phyloP scores from a whole-genome alignment of 1,140 invertebrate species.

The Bombus confusus region DNA sequence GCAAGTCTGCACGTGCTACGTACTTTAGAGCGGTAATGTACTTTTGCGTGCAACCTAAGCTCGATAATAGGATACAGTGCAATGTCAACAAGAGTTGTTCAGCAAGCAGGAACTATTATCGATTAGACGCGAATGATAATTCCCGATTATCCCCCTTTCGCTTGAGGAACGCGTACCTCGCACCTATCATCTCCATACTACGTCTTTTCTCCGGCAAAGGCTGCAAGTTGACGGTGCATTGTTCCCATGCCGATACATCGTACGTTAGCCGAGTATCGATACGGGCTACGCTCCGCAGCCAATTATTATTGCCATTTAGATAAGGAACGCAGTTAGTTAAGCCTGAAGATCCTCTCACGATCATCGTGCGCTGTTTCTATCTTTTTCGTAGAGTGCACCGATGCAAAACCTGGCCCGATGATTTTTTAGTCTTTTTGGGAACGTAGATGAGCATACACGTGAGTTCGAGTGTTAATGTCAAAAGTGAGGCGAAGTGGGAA shows the following conservation, averaged over 20 bases:
- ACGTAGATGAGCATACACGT: background rate
- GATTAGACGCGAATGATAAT: slow-evolving; percentile 61
- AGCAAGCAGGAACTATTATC: slow-evolving; percentile 26
- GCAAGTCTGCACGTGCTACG: background rate
- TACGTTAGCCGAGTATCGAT: slow-evolving; percentile 56
- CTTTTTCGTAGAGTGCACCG: slow-evolving; percentile 9
- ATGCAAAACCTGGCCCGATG: slow-evolving; percentile 18
- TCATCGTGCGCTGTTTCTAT: slow-evolving; percentile 31
- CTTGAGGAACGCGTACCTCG: slow-evolving; percentile 50
- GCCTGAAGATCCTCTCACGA: slow-evolving; percentile 59
- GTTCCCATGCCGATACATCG: slow-evolving; percentile 61
- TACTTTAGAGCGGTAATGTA: background rate
- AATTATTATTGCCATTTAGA: slow-evolving; percentile 72
- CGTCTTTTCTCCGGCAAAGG: slow-evolving; percentile 40
- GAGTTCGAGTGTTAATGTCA: background rate
- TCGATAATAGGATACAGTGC: background rate
- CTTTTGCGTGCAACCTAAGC: background rate
- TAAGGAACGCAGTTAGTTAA: slow-evolving; percentile 68
- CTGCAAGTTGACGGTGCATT: slow-evolving; percentile 63
- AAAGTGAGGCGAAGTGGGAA: background rate
- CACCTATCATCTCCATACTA: slow-evolving; percentile 63
- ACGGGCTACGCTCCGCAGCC: slow-evolving; percentile 64
- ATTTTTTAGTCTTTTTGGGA: background rate
- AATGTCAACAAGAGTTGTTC: slow-evolving; percentile 16
- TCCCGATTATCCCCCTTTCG: slow-evolving; percentile 58